Base-by-base conservation (phyloP, 53 echinoderm and acorn worm species). In the Hippasteria phrygiana region DNA sequence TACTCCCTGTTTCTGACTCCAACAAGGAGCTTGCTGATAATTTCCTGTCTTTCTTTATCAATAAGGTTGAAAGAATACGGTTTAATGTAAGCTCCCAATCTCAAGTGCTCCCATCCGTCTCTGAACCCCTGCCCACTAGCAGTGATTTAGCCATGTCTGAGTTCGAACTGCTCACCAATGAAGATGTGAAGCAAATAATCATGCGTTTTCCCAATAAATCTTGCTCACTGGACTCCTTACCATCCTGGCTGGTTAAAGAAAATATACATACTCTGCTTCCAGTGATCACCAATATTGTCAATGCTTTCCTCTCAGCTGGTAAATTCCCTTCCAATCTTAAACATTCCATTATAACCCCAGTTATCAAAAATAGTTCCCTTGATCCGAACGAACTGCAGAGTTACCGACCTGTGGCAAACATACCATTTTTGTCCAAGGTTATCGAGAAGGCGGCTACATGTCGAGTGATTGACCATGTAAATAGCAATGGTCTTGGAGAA, bases 221-320 rank as follows among this genome's bases (percentile, higher is more conserved):
- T 8, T 71, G 66, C 34, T 16, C 28, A 1, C 71, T 85, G 47
- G 86, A 66, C 29, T 22, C 86, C 31, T 16, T 85, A 47, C 86
- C 86, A 50, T 50, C 66, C 33, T 85, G 86, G 86, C 14, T 85
- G 16, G 47, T 71, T 14, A 85, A 85, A 69, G 38, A 66, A 8
- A 45, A 85, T 71, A 4, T 77, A 0, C 10, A 10, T 32, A 17
- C 24, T 2, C 22, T 77, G 77, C 8, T 55, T 2, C 54, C 55
- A 6, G 22, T 77, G 1, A 54, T 77, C 32, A 77, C 77, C 2
- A 32, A 50, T 13, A 51, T 51, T 3, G 51, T 51, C 14, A 51
- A 51, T 51, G 18, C 51, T 16, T 51, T 18, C 13, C 51, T 51
- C 1, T 51, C 51, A 51, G 13, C 26, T 36, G 22, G 41, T 39